A percentile compares a stretch with the other conserved stretches of the same genome.
Evolutionary conservation across 2,113 vertebrate genomes (phyloP).

Genomic region (Onychostruthus taczanowskii): DNA sequence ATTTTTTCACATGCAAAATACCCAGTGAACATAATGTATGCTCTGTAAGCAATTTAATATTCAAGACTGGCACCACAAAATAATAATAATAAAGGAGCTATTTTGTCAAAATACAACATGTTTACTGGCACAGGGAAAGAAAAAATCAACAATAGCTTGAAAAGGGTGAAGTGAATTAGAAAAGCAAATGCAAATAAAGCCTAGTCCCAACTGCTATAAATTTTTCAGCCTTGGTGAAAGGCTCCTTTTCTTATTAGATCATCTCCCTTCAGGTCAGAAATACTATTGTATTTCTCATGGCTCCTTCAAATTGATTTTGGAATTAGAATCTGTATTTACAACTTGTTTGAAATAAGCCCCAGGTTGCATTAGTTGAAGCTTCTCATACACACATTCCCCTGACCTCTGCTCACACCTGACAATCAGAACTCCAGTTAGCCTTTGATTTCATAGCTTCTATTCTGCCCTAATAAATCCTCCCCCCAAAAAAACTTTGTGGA

Average conservation of each 20-base stretch:
- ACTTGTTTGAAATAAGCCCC: neutral
- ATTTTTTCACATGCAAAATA: neutral
- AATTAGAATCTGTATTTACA: neutral
- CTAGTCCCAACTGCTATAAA: neutral
- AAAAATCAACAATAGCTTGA: neutral
- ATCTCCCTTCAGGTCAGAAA: neutral
- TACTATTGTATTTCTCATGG: neutral
- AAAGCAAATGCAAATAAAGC: constrained; percentile 13
- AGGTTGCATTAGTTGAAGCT: neutral
- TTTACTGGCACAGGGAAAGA: neutral
- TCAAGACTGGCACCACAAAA: neutral
- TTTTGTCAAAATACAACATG: neutral
- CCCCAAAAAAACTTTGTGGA: neutral
- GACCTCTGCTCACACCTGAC: neutral
- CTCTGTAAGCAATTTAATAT: neutral
- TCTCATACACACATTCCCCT: neutral
- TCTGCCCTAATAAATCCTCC: neutral
- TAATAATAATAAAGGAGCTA: neutral
- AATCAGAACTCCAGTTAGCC: neutral
- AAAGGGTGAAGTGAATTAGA: neutral
- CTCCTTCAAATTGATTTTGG: neutral
- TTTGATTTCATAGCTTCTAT: neutral
- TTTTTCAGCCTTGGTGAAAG: neutral
- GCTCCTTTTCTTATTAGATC: neutral
- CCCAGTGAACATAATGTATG: neutral